Base-by-base conservation (phyloP, 2,888 invertebrate genomes). In the Hypercompe scribonia region DNA sequence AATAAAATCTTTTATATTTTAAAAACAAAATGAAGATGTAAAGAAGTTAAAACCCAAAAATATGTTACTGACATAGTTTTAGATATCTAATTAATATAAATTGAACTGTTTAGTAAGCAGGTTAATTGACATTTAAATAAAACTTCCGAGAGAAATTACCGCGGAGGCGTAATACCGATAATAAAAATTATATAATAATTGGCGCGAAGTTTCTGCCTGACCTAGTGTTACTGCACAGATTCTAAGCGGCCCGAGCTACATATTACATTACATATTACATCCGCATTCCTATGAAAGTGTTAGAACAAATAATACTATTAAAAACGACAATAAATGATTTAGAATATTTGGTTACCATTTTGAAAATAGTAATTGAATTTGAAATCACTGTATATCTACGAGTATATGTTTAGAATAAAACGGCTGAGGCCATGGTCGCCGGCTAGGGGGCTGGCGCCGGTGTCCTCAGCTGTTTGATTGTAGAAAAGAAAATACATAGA, bases 171-270 rank as follows among this genome's bases (percentile, higher is more conserved):
- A 63, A 67, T 65, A 34, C n/a, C 39, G 34, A 42, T 63, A 71
- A 73, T 66, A 70, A 66, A 21, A 28, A 42, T 70, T 61, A 63
- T 33, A 39, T 50, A 74, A 74, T 39, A 36, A 31, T 69, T 34
- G 5, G 28, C 42, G 64, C 70, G 18, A 39, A 54, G 31, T 70
- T 70, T 42, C 66, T 24, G 21, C 46, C 31, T 64, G 36, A 67
- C 50, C 70, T 70, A 70, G 36, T 54, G 63, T 70, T 63, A 54
- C 28, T 34, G 46, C 42, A 67, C 42, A 66, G 21, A 70, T 33
- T 63, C 54, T 64, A 42, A 50, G 50, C 63, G 67, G 15, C 64
- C 28, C 24, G 39, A 64, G 61, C 61, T 42, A 42, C n/a, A 42
- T 66, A 39, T 21, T 34, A 28, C 28, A 31, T 61, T 42, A 42